Conservation (phyloP, 2,797 vertebrate genomes). For the Atherinosoma microstoma region DNA sequence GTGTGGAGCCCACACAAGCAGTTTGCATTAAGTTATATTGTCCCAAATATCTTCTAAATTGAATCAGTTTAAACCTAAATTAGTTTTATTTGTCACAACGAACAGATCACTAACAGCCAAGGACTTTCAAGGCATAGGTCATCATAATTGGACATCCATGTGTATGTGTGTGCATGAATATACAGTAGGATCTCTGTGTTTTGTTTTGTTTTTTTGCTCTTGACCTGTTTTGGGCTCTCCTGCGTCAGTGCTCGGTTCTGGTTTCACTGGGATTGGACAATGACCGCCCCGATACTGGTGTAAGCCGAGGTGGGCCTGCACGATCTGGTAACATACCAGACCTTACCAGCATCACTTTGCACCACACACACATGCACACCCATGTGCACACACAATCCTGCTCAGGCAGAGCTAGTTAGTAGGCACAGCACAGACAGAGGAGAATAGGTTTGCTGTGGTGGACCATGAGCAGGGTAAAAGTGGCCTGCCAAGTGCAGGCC, state of each 20-base stretch:
- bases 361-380: constrained; percentile 31
- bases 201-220: constrained; percentile 18
- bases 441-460: constrained; percentile 61
- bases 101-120: constrained; percentile 18
- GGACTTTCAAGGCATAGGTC: constrained; percentile 3
- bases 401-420: constrained; percentile 54
- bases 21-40: constrained; percentile 4
- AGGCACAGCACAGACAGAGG: constrained; percentile 47
- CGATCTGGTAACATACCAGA: constrained; percentile 74
- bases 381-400: constrained; percentile 34
- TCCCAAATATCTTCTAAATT: background rate
- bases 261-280: constrained; percentile 68
- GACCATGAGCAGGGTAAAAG: constrained; percentile 55
- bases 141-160: background rate
- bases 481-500: constrained; percentile 63
- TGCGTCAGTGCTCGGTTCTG: constrained; percentile 68
- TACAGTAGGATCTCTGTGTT: constrained; percentile 6
- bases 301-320: constrained; percentile 72
- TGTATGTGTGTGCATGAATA: background rate
- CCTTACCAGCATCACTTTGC: constrained; percentile 62
- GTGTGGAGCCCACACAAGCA: constrained; percentile 16
- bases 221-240: constrained; percentile 46
- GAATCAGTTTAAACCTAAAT: background rate
- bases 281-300: constrained; percentile 41
- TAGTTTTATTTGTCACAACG: background rate